A percentile compares a stretch with the other conserved stretches of the same genome.
Evolutionary conservation across 1,140 invertebrate genomes (phyloP).

Genomic region (Trachelipus rathkii): DNA sequence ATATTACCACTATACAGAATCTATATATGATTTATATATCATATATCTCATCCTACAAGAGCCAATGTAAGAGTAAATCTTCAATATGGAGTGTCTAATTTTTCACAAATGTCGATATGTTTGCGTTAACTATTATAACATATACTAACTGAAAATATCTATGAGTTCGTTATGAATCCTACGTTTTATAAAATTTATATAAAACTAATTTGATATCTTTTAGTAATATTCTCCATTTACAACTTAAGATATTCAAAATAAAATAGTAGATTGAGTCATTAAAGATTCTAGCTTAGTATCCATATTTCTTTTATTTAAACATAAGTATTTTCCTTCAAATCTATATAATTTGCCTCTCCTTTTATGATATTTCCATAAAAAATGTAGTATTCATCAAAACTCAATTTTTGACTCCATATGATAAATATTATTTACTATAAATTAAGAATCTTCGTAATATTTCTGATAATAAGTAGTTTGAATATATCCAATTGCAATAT

Average conservation of each 20-base stretch:
- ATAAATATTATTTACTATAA: background rate
- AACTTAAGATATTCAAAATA: background rate
- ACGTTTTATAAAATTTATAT: background rate
- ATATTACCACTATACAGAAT: background rate
- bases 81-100: background rate
- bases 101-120: background rate
- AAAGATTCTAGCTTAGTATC: background rate
- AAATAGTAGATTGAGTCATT: background rate
- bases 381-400: background rate
- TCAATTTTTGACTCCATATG: background rate
- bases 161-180: background rate
- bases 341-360: background rate
- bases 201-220: background rate
- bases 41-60: background rate
- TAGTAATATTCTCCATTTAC: background rate
- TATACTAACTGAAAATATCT: background rate
- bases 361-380: background rate
- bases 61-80: background rate
- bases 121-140: background rate
- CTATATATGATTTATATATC: background rate
- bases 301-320: background rate
- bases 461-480: too few species aligned
- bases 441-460: background rate
- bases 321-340: background rate
- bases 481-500: too few species aligned